Evolutionary conservation across 2,797 vertebrate species (phyloP).

Genomic region (Tragelaphus oryx): DNA sequence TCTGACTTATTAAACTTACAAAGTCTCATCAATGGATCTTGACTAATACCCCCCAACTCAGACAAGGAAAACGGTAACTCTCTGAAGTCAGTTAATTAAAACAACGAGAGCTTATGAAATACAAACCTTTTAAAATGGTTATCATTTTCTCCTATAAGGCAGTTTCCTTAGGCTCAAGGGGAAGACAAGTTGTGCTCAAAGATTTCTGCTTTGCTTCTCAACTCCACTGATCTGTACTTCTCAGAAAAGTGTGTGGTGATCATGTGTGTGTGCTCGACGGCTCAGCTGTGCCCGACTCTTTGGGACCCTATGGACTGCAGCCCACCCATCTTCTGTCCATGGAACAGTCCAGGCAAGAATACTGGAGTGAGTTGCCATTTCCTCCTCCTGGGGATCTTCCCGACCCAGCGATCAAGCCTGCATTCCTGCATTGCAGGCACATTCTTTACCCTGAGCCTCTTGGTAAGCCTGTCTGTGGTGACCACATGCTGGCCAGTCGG

Average conservation of each 20-base stretch:
- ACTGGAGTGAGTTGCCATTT: neutral
- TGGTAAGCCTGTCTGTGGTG: neutral
- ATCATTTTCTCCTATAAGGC: neutral
- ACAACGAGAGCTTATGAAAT: neutral
- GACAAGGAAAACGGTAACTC: neutral
- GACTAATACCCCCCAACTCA: neutral
- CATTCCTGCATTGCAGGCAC: neutral
- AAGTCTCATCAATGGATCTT: neutral
- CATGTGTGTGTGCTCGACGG: neutral
- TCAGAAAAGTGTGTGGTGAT: neutral
- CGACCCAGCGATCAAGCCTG: neutral
- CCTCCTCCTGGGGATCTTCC: neutral
- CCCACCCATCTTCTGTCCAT: neutral
- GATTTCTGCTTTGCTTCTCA: neutral
- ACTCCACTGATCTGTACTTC: neutral
- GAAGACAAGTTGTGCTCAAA: slow-evolving; percentile 10
- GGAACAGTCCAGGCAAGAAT: neutral
- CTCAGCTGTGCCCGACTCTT: neutral
- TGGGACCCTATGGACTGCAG: neutral
- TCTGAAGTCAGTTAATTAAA: slow-evolving; percentile 4
- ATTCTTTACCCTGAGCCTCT: neutral
- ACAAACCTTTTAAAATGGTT: neutral
- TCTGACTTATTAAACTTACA: slow-evolving; percentile 17
- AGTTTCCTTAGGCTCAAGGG: neutral
- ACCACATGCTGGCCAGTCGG: neutral